A percentile compares a stretch with the other conserved stretches of the same genome.
phyloP scores from a whole-genome alignment of 2,113 vertebrate genomes.

The Eurypyga helias region DNA sequence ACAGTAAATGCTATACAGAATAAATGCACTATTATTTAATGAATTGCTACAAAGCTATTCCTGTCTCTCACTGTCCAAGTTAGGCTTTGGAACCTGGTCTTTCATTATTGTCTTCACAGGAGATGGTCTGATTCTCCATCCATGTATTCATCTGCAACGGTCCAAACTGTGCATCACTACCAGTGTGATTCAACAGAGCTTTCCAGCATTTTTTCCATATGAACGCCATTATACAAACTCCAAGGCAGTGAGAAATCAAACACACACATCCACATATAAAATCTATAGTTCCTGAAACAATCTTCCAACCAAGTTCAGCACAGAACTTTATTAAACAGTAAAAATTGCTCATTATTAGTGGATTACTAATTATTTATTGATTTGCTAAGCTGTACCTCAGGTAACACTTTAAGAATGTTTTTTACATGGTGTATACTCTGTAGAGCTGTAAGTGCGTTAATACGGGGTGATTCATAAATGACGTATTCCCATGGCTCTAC shows the following conservation, averaged over 20 bases:
- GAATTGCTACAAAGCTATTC: background rate
- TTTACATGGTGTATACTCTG: background rate
- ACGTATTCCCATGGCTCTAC: background rate
- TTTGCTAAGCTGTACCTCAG: background rate
- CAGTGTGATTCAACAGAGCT: background rate
- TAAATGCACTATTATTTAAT: background rate
- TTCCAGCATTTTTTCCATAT: background rate
- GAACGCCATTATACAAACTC: background rate
- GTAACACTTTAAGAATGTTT: background rate
- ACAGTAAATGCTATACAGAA: background rate
- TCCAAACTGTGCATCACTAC: background rate
- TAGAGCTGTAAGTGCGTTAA: background rate
- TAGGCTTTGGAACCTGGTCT: background rate
- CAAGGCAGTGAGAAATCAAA: background rate
- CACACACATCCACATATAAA: background rate
- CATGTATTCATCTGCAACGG: background rate
- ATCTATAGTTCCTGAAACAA: background rate
- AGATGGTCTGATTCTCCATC: background rate
- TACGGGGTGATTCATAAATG: background rate
- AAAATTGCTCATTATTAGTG: background rate
- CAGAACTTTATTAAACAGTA: background rate
- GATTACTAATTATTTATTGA: background rate
- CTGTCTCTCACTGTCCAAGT: background rate
- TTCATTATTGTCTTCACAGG: background rate
- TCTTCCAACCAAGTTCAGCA: background rate